A percentile compares a stretch with the other conserved stretches of the same genome.
Conservation (phyloP, 2,888 invertebrate species). For the Lasioglossum calceatum region DNA sequence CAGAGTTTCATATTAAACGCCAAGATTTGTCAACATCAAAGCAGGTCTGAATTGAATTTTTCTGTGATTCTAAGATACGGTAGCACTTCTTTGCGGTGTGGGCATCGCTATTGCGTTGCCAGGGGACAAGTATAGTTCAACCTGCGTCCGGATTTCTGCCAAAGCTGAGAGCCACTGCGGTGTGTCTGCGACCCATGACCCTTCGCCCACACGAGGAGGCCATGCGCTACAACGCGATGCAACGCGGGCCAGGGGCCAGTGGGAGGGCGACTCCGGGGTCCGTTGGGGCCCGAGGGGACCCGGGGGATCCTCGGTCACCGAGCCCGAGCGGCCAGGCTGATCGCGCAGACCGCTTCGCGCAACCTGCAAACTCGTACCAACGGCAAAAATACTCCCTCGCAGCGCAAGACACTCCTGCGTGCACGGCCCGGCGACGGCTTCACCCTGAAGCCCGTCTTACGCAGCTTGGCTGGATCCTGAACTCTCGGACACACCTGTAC, state of each 20-base stretch:
- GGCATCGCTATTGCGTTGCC: not conserved
- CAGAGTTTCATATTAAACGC: not conserved
- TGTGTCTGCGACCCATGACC: conserved; percentile 83
- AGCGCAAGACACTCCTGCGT: conserved; percentile 70
- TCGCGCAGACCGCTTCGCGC: conserved; percentile 77
- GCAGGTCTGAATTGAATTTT: not conserved
- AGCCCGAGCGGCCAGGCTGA: conserved; percentile 73
- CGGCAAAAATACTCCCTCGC: conserved; percentile 78
- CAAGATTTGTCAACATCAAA: not conserved
- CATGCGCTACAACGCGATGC: conserved; percentile 78
- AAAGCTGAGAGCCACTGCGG: conserved; percentile 78
- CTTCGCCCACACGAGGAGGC: conserved; percentile 83
- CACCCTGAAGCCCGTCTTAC: conserved; percentile 63
- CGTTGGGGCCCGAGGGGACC: conserved; percentile 69
- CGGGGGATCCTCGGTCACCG: conserved; percentile 78
- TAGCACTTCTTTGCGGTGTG: not conserved
- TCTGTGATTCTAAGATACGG: not conserved
- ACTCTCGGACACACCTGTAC: not conserved
- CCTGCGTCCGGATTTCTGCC: conserved; percentile 30
- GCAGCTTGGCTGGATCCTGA: conserved; percentile 7
- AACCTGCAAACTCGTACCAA: conserved; percentile 80
- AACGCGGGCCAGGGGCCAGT: conserved; percentile 74
- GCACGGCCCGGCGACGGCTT: conserved; percentile 55
- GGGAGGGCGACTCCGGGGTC: conserved; percentile 74
- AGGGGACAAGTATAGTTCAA: conserved; percentile 14